These are phyloP conservation scores for Gonatopus flavifemur DNA, from an alignment of 1,140 invertebrate species.

Conservation along the genomic window DNA sequence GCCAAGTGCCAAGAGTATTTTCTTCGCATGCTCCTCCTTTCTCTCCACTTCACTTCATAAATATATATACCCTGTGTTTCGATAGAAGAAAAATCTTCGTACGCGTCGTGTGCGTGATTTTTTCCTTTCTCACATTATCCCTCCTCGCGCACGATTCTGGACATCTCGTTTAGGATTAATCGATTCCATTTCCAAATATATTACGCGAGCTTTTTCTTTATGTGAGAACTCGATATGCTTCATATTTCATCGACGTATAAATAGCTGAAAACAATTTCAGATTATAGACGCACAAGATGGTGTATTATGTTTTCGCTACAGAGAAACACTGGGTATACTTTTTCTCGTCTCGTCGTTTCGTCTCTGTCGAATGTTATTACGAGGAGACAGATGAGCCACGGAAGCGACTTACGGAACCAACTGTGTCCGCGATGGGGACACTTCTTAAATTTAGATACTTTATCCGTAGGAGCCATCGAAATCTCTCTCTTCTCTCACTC, in stretches of 20 bases:
- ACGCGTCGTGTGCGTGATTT: background rate
- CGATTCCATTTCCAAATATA: no score
- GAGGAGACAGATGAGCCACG: conserved; percentile 18
- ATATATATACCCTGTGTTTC: conserved; percentile 5
- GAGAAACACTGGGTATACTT: no score
- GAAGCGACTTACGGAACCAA: conserved; percentile 22
- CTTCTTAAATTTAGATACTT: conserved; percentile 35
- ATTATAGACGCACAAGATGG: no score
- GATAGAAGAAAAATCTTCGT: no score
- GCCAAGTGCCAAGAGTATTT: conserved; percentile 32
- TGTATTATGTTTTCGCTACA: no score
- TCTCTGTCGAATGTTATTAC: conserved; percentile 10
- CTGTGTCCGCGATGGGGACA: conserved; percentile 18
- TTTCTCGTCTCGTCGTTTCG: conserved; percentile 10
- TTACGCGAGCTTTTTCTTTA: no score
- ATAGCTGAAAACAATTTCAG: no score
- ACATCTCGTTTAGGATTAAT: no score
- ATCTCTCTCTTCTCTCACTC: no score
- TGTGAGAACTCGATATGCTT: no score
- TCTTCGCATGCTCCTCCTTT: conserved; percentile 25
- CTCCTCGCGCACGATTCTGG: no score
- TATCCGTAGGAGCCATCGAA: background rate
- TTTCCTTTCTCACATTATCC: background rate
- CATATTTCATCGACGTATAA: no score
- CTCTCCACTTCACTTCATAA: conserved; percentile 9